phyloP scores from a whole-genome alignment of 2,797 vertebrate species.

The Sitta carolinensis region DNA sequence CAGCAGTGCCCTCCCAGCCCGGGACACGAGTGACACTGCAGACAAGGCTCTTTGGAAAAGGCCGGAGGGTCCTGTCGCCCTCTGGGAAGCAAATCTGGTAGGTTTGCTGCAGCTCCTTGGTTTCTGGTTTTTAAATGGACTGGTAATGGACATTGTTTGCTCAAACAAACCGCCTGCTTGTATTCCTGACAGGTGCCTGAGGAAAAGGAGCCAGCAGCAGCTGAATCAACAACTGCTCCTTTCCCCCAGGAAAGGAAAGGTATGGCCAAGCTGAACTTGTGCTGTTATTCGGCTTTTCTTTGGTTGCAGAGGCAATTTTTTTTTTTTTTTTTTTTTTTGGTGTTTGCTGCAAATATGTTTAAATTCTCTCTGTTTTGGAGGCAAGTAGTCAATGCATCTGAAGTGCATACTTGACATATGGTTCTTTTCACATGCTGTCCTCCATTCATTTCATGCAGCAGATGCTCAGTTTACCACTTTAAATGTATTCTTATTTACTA shows the following conservation, averaged over 20 bases:
- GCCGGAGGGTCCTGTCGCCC: not conserved
- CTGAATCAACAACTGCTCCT: not conserved
- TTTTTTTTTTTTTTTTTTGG: not conserved
- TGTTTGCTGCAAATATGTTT: conserved; percentile 48
- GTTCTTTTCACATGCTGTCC: conserved; percentile 63
- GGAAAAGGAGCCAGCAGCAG: not conserved
- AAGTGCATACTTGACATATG: conserved; percentile 65
- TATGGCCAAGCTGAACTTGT: not conserved
- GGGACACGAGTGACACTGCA: too few species aligned
- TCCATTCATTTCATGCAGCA: conserved; percentile 59
- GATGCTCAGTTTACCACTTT: conserved; percentile 65
- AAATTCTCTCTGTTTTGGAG: conserved; percentile 30
- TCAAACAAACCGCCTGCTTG: not conserved
- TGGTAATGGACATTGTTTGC: not conserved
- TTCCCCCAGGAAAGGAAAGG: not conserved
- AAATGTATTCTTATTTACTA: conserved; percentile 66
- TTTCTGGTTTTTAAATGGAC: not conserved
- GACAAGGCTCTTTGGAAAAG: not conserved
- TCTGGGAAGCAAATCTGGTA: not conserved
- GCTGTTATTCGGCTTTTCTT: not conserved
- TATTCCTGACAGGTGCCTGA: not conserved
- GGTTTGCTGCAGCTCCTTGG: not conserved
- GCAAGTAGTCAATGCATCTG: conserved; percentile 65
- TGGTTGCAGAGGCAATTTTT: not conserved
- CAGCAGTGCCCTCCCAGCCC: not conserved